Base-by-base conservation (phyloP, 2,797 vertebrate species). In the Lycodopsis pacificus region DNA sequence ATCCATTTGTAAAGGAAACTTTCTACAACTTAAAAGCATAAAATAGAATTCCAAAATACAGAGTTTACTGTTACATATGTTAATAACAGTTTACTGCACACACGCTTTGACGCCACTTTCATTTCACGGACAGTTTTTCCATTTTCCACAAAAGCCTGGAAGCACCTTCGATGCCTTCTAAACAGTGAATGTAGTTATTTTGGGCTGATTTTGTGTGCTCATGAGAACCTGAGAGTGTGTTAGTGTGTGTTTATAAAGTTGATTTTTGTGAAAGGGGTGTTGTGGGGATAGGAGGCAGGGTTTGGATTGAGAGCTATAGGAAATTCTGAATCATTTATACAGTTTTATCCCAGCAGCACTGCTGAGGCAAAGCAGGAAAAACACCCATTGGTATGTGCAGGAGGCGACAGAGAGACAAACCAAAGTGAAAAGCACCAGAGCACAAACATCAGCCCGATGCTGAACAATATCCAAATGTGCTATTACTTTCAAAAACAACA, bases 241-340 rank as follows among this genome's bases (percentile, higher is more conserved):
- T 80, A 22, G 65, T 78, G 68, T 73, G 76, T 71, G 72, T 81
- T 82, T 68, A 61, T 83, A 34, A 51, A 36, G 44, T 14, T 71
- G 20, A 38, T 46, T 72, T 77, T 70, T 84, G 61, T 77, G 54
- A 38, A 30, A 69, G 34, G 34, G 27, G 49, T 46, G 69, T 54
- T 71, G 74, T 73, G 74, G 73, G 71, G 77, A 73, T 77, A 58
- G 68, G n/a, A 80, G 56, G 38, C 27, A 59, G 19, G 49, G 80
- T 77, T 85, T 77, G 71, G 76, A 72, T 76, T 79, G 61, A 77
- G 70, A 66, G 73, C 67, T 80, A 76, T 83, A 83, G 78, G 70
- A 89, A 77, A 85, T 78, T 75, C 58, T 83, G 44, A 90, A 91
- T 90, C 66, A 90, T 89, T 91, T 89, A 87, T 84, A 80, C 49